Conservation (phyloP, 2,113 vertebrate genomes). For the Campylomormyrus numenius region DNA sequence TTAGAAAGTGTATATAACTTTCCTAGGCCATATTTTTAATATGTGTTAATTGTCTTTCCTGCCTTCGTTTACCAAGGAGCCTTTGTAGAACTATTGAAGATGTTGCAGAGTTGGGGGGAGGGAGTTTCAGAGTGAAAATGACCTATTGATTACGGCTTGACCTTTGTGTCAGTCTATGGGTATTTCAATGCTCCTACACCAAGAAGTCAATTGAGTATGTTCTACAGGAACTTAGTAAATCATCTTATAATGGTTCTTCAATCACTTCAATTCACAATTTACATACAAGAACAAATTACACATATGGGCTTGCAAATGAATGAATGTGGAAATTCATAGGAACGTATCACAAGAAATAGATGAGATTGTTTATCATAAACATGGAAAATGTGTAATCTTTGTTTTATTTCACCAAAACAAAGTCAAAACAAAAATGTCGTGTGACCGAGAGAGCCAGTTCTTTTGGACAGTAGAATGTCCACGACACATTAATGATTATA, state of each 20-base stretch:
- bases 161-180: background rate
- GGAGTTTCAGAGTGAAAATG: background rate
- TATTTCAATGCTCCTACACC: background rate
- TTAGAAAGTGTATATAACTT: background rate
- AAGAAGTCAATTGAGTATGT: background rate
- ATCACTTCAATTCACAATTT: background rate
- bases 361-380: background rate
- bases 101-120: background rate
- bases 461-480: background rate
- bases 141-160: background rate
- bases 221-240: background rate
- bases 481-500: background rate
- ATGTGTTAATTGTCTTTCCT: background rate
- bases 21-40: background rate
- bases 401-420: background rate
- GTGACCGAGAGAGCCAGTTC: background rate
- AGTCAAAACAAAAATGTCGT: background rate
- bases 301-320: background rate
- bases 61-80: background rate
- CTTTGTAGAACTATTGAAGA: background rate
- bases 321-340: background rate
- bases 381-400: background rate
- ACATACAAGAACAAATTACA: slow-evolving; percentile 1
- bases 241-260: background rate
- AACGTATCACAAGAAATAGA: background rate